A percentile compares a stretch with the other conserved stretches of the same genome.
Evolutionary conservation across 2,888 invertebrate species (phyloP).

Genomic region (Melolontha melolontha): DNA sequence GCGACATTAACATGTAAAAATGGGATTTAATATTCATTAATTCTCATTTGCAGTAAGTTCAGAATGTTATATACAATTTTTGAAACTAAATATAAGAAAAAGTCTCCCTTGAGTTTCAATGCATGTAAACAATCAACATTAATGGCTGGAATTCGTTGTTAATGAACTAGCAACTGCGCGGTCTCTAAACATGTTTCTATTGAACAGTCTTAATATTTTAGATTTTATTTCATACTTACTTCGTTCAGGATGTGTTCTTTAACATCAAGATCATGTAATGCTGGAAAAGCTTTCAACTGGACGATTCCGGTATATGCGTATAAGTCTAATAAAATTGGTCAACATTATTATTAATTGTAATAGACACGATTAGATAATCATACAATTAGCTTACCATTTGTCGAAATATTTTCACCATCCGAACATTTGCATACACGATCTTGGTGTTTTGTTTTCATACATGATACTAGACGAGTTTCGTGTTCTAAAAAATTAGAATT

Average conservation of each 20-base stretch:
- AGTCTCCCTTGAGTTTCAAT: too few relatives aligned
- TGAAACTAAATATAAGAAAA: too few relatives aligned
- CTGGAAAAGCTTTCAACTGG: slow-evolving; percentile 10
- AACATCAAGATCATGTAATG: slow-evolving; percentile 15
- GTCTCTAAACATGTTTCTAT: too few relatives aligned
- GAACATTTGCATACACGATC: slow-evolving; percentile 3
- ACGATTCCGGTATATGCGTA: slow-evolving; percentile 37
- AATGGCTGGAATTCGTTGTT: too few relatives aligned
- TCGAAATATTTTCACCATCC: slow-evolving; percentile 12
- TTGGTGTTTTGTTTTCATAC: not conserved
- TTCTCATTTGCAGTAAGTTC: too few relatives aligned
- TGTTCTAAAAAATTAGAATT: slow-evolving; percentile 20
- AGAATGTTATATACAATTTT: too few relatives aligned
- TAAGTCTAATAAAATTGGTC: slow-evolving; percentile 24
- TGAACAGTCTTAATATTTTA: too few relatives aligned
- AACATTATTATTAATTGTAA: slow-evolving; percentile 1
- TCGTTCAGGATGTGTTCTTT: slow-evolving; percentile 26
- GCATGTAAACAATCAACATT: too few relatives aligned
- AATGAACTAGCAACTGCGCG: too few relatives aligned
- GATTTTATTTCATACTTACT: slow-evolving; percentile 15
- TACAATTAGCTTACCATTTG: slow-evolving; percentile 25
- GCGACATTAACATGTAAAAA: too few relatives aligned
- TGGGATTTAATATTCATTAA: too few relatives aligned
- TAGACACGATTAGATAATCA: not conserved
- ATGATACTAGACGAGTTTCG: slow-evolving; percentile 11